phyloP scores from a whole-genome alignment of 30 jellyfish, hydroid and myxozoan species.

The Hydractinia symbiolongicarpus region DNA sequence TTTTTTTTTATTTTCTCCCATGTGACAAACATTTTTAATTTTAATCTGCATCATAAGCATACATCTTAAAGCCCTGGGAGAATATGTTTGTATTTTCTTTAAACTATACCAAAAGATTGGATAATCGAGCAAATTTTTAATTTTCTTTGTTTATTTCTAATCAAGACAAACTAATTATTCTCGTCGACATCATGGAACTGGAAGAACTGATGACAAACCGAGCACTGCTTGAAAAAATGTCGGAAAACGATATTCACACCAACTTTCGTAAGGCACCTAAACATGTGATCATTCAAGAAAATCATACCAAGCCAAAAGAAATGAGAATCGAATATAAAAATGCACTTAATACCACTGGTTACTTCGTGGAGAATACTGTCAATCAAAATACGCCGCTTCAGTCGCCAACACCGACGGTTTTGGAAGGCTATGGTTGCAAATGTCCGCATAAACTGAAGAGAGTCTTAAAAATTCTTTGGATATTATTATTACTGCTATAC shows the following conservation, averaged over 20 bases:
- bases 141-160: too few relatives aligned
- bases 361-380: conserved; percentile 4
- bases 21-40: too few relatives aligned
- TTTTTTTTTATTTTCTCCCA: too few relatives aligned
- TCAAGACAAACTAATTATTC: too few relatives aligned
- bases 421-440: conserved; percentile 66
- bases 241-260: conserved; percentile 28
- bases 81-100: too few relatives aligned
- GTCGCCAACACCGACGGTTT: background rate
- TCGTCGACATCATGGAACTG: conserved; percentile 14
- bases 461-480: conserved; percentile 64
- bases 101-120: too few relatives aligned
- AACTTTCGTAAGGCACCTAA: conserved; percentile 10
- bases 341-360: background rate
- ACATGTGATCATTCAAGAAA: conserved; percentile 25
- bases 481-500: conserved; percentile 46
- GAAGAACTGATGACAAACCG: conserved; percentile 38
- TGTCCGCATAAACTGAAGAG: conserved; percentile 64
- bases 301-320: conserved; percentile 25
- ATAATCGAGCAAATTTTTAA: too few relatives aligned
- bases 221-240: conserved; percentile 30
- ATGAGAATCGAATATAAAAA: conserved; percentile 33
- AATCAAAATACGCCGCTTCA: conserved; percentile 4
- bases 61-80: too few relatives aligned
- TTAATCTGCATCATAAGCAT: too few relatives aligned